Percentiles rank a stretch among this genome's conserved stretches.
These are phyloP conservation scores for Digitonthophagus gazella DNA, from an alignment of 2,888 invertebrate species.

Conservation along the genomic window DNA sequence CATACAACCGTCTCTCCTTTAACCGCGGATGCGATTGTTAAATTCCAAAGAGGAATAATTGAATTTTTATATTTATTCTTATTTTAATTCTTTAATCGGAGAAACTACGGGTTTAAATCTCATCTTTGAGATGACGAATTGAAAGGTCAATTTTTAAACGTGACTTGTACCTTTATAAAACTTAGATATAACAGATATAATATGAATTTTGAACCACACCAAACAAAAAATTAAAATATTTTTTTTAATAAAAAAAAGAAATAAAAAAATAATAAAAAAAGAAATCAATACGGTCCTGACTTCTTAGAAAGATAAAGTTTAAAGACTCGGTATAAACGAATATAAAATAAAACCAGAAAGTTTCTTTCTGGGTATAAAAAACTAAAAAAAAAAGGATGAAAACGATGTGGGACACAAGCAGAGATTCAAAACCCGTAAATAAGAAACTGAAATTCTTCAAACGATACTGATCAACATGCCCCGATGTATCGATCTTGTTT, in stretches of 20 bases:
- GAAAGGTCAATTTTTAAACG: background rate
- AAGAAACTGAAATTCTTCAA: constrained; percentile 18
- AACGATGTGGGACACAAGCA: constrained; percentile 1
- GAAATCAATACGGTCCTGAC: background rate
- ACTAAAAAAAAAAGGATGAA: background rate
- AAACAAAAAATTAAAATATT: too few relatives aligned
- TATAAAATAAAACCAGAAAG: background rate
- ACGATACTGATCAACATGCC: constrained; percentile 20
- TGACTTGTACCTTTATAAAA: background rate
- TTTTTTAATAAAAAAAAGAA: too few relatives aligned
- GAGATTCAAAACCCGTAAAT: constrained; percentile 13
- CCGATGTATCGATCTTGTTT: constrained; percentile 15
- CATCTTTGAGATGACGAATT: background rate
- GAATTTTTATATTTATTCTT: too few relatives aligned
- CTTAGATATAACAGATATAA: too few relatives aligned
- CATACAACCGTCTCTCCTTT: too few relatives aligned
- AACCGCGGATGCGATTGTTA: too few relatives aligned
- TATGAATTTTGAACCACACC: too few relatives aligned
- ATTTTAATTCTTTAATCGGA: too few relatives aligned
- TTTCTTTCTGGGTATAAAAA: background rate
- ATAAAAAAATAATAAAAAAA: background rate
- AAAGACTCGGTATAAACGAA: background rate
- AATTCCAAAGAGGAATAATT: too few relatives aligned
- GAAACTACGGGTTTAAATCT: background rate
- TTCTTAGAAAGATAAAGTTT: background rate